Evolutionary conservation across 2,888 invertebrate species (phyloP).

Genomic region (Volucella zonaria): DNA sequence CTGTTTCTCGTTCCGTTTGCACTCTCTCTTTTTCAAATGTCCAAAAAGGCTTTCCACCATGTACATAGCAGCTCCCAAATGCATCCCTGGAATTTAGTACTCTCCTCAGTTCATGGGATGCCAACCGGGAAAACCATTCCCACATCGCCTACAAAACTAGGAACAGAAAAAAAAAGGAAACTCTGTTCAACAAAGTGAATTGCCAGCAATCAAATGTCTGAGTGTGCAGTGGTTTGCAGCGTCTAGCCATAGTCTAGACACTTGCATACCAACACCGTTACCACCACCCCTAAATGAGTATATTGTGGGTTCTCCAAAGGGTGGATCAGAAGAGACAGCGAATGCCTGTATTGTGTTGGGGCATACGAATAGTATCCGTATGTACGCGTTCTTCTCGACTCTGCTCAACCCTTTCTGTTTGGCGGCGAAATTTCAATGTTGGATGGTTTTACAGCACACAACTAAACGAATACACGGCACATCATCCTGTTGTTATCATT

Average conservation of each 20-base stretch:
- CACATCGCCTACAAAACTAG: slow-evolving; percentile 29
- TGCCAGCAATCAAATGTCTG: slow-evolving; percentile 74
- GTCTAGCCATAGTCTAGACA: slow-evolving; percentile 77
- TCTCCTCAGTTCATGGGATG: slow-evolving; percentile 39
- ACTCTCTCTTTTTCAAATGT: slow-evolving; percentile 7
- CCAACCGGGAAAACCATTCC: slow-evolving; percentile 49
- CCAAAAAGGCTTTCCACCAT: slow-evolving; percentile 41
- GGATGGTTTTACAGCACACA: slow-evolving; percentile 63
- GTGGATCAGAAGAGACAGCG: slow-evolving; percentile 26
- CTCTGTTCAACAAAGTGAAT: slow-evolving; percentile 69
- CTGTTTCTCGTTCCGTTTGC: not conserved
- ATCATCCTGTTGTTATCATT: slow-evolving; percentile 73
- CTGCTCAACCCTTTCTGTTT: slow-evolving; percentile 62
- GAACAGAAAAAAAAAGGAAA: slow-evolving; percentile 21
- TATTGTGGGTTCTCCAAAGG: slow-evolving; percentile 40
- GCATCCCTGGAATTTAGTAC: slow-evolving; percentile 46
- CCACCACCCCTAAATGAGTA: slow-evolving; percentile 35
- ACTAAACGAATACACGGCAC: slow-evolving; percentile 9
- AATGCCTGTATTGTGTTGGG: slow-evolving; percentile 56
- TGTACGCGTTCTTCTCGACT: slow-evolving; percentile 10
- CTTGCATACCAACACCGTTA: slow-evolving; percentile 73
- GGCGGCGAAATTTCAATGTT: slow-evolving; percentile 51
- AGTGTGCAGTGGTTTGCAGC: slow-evolving; percentile 76
- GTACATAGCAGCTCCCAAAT: slow-evolving; percentile 55
- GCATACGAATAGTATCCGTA: slow-evolving; percentile 1